Evolutionary conservation across 2,888 invertebrate species (phyloP), one percentile per base, ranked within the genome.

Genomic region (Pollenia angustigena): DNA sequence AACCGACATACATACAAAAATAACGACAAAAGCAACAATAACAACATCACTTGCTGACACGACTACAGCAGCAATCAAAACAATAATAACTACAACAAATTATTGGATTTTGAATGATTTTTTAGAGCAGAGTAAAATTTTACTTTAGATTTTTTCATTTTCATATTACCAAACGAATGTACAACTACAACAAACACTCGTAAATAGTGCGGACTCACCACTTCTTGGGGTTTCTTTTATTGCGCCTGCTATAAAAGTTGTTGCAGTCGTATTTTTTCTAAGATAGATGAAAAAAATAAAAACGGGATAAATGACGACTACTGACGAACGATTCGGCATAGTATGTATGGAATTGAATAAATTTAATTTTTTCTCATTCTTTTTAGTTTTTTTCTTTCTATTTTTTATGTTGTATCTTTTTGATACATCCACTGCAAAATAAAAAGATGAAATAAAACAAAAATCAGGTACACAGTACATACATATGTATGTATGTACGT

Each of bases 301-400:
- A 78, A 66, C 50, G 74, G 74, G 46, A 76, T 74, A 79, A 58
- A 74, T 72, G 68, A 80, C 58, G 12, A 32, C 32, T 32, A 32
- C 32, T 32, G 62, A 79, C 72, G 58, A 75, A 76, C 52, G 58
- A 76, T 81, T 75, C 78, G 68, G 62, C 71, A 54, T 72, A 23
- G 42, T 32, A 46, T 66, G 42, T 32, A 46, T 66, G 50, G 50
- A 68, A 69, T 64, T 84, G 66, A 52, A 75, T 79, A 62, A 85
- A 82, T 88, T 88, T 89, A 87, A 82, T 75, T 69, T 88, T 18
- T 82, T 69, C 18, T 58, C 18, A 14, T 50, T 52, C n/a, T 75
- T 62, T 60, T n/a, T 12, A 16, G 48, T 44, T 16, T 11, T 42
- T 10, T 58, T 1, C 12, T 58, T n/a, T 16, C 40, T 42, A 40